Percentiles rank a stretch among this genome's conserved stretches.
Conservation (phyloP, 2,113 vertebrate species). For the Platanista minor region DNA sequence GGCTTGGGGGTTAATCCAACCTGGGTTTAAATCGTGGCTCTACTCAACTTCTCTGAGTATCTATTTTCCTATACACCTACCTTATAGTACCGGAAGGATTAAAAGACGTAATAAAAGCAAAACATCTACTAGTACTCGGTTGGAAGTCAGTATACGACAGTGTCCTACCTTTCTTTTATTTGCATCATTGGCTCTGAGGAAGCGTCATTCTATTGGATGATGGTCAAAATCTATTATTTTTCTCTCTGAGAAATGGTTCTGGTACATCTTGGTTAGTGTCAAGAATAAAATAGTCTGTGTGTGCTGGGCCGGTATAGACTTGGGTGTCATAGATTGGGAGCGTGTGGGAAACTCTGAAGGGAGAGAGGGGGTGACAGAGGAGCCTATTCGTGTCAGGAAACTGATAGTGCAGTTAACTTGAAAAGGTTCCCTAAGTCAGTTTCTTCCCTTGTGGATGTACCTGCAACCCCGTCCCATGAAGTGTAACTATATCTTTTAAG, state of each 20-base stretch:
- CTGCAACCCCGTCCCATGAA: conserved; percentile 51
- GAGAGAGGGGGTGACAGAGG: background rate
- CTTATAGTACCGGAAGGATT: background rate
- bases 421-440: background rate
- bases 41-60: background rate
- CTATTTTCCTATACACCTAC: background rate
- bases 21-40: background rate
- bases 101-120: background rate
- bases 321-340: background rate
- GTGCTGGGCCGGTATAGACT: background rate
- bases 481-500: conserved; percentile 54
- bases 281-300: background rate
- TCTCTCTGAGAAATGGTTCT: background rate
- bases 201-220: background rate
- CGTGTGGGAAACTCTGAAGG: background rate
- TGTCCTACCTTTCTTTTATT: background rate
- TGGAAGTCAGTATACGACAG: rapidly evolving
- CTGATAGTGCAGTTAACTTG: conserved; percentile 23
- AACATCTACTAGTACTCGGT: background rate
- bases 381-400: background rate
- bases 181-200: background rate
- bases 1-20: background rate
- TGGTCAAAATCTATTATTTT: background rate
- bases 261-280: background rate
- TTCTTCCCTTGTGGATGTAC: background rate